These are phyloP conservation scores for Phthorimaea operculella DNA, from an alignment of 1,140 invertebrate species.

Conservation along the genomic window DNA sequence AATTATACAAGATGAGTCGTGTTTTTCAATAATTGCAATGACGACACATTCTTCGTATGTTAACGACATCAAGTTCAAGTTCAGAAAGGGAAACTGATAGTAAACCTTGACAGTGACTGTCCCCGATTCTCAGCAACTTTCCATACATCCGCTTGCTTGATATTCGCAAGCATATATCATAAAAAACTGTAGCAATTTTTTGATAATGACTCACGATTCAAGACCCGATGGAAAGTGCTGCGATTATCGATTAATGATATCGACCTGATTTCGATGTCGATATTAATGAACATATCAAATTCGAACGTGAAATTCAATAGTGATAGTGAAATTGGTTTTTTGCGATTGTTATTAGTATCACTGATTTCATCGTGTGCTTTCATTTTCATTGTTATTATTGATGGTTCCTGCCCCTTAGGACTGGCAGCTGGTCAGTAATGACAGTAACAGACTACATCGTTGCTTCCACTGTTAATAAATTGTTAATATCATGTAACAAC, in stretches of 20 bases:
- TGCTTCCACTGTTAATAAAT: no score
- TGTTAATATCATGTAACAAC: no score
- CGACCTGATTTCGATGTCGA: slow-evolving; percentile 20
- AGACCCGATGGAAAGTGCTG: slow-evolving; percentile 27
- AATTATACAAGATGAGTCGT: no score
- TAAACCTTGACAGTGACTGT: neutral
- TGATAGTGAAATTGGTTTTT: neutral
- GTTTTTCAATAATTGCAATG: no score
- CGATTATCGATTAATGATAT: slow-evolving; percentile 26
- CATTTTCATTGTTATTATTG: neutral
- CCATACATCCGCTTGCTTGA: neutral
- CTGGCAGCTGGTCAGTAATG: no score
- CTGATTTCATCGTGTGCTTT: neutral
- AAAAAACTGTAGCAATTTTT: slow-evolving; percentile 24
- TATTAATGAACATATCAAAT: slow-evolving; percentile 15
- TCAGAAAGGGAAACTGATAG: neutral
- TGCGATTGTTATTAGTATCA: neutral
- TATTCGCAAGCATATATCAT: slow-evolving; percentile 10
- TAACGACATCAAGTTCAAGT: neutral
- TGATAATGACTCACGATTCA: slow-evolving; percentile 21
- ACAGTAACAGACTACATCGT: no score
- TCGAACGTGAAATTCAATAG: neutral
- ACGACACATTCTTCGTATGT: no score
- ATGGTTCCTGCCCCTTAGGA: no score
- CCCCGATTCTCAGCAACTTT: neutral